These are phyloP conservation scores for Cephus pygmeus DNA, from an alignment of 2,888 invertebrate genomes.

Conservation along the genomic window DNA sequence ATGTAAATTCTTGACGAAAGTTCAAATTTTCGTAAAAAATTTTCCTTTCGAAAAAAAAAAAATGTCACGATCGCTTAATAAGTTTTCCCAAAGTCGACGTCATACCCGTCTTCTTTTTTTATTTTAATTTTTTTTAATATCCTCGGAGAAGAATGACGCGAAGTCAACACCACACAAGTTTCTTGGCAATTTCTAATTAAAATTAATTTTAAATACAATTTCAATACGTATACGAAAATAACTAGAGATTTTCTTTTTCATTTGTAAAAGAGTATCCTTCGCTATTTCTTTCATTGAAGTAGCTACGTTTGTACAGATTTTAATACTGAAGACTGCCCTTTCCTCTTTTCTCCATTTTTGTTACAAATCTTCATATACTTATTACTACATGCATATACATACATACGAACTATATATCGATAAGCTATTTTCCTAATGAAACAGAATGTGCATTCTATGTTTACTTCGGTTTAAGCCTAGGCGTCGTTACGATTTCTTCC, in stretches of 20 bases:
- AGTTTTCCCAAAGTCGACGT: not conserved
- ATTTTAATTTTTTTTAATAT: not conserved
- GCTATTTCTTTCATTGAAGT: not conserved
- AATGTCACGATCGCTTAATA: not conserved
- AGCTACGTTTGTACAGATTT: not conserved
- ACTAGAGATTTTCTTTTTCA: not conserved
- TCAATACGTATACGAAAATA: not conserved
- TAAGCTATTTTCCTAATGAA: not conserved
- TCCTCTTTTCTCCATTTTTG: not conserved
- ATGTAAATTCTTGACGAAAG: not conserved
- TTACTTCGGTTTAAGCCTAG: too few species aligned
- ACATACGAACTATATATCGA: not conserved
- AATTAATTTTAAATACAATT: not conserved
- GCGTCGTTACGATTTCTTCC: not conserved
- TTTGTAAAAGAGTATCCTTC: not conserved
- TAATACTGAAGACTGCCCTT: not conserved
- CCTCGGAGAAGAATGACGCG: not conserved
- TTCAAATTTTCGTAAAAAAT: not conserved
- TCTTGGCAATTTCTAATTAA: not conserved
- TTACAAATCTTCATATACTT: not conserved
- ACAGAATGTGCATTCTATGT: not conserved
- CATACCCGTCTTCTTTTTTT: not conserved
- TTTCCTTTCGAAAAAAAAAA: not conserved
- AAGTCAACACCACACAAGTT: too few species aligned
- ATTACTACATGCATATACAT: not conserved